Percentiles rank a stretch among this genome's conserved stretches.
Evolutionary conservation across 2,797 vertebrate species (phyloP).

Genomic region (Pseudochaenichthys georgianus): DNA sequence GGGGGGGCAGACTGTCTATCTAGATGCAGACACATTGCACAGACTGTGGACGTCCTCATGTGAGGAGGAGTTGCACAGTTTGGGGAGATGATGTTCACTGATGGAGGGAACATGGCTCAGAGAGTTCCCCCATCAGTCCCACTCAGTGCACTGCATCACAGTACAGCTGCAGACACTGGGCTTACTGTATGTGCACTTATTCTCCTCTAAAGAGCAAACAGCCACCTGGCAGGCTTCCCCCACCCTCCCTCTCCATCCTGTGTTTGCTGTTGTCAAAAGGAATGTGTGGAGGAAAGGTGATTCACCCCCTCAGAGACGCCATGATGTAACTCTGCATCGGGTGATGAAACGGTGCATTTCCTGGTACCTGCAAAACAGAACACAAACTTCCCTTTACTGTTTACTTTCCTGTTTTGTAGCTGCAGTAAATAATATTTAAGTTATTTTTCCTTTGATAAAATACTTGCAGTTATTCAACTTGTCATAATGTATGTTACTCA

Average conservation of each 20-base stretch:
- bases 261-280: conserved; percentile 11
- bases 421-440: no score
- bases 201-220: conserved; percentile 9
- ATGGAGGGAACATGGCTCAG: not conserved
- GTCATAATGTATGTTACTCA: not conserved
- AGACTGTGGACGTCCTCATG: conserved; percentile 35
- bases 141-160: conserved; percentile 3
- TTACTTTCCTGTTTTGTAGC: no score
- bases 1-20: conserved; percentile 46
- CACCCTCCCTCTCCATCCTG: not conserved
- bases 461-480: no score
- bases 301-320: conserved; percentile 20
- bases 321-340: conserved; percentile 46
- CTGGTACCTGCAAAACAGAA: not conserved
- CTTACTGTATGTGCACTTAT: conserved; percentile 28
- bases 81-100: not conserved
- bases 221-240: conserved; percentile 40
- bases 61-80: conserved; percentile 3
- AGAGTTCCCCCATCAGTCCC: not conserved
- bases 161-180: conserved; percentile 5
- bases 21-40: conserved; percentile 52
- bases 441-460: no score
- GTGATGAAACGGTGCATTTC: conserved; percentile 24
- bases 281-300: conserved; percentile 15
- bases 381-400: no score